Evolutionary conservation across 2,797 vertebrate species (phyloP).

Genomic region (Spinus pinus): DNA sequence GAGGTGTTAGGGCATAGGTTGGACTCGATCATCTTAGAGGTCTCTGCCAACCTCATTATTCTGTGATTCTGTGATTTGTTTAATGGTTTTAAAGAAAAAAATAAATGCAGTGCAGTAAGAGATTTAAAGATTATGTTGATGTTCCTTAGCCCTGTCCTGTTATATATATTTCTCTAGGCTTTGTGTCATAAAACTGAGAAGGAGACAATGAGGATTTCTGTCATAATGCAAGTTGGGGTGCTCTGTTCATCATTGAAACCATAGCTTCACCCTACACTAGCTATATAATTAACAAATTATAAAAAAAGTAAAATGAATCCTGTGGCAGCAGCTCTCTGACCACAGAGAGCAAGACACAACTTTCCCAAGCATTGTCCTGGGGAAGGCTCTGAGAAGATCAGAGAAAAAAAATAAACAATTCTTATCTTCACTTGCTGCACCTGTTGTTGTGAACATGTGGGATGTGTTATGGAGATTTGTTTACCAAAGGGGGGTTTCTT

Average conservation of each 20-base stretch:
- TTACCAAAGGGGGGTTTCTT: background rate
- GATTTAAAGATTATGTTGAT: background rate
- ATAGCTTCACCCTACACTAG: background rate
- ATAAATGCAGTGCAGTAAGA: background rate
- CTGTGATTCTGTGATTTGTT: background rate
- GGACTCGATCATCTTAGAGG: too few species aligned
- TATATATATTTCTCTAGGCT: background rate
- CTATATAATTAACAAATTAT: background rate
- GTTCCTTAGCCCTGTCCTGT: background rate
- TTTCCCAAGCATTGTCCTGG: background rate
- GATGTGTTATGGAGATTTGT: background rate
- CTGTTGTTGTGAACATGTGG: background rate
- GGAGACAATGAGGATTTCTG: background rate
- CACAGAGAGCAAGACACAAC: background rate
- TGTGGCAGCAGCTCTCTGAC: background rate
- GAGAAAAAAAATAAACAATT: background rate
- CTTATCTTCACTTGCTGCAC: background rate
- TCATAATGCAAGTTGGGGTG: fast-evolving
- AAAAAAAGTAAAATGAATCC: background rate
- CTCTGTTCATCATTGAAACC: background rate
- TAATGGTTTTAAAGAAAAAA: background rate
- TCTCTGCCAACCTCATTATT: too few species aligned
- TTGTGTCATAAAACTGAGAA: background rate
- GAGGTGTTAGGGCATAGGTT: too few species aligned
- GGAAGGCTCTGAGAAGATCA: background rate